Conservation (phyloP, 1,140 invertebrate genomes). For the Zeugodacus cucurbitae region DNA sequence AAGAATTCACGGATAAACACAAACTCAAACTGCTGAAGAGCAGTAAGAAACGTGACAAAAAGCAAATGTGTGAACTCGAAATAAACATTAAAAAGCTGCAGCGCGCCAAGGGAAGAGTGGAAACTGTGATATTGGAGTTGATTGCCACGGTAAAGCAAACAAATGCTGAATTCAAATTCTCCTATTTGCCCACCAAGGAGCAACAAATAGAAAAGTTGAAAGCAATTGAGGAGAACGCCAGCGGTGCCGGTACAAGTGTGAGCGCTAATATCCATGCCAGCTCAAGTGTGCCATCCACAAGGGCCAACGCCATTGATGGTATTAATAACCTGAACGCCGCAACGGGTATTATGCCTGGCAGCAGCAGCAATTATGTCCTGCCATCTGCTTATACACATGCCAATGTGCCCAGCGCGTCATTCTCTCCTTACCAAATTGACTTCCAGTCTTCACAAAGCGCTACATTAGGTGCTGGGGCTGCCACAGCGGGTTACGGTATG, state of each 20-base stretch:
- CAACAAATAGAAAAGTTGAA: slow-evolving; percentile 60
- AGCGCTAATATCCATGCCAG: neutral
- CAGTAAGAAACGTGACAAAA: slow-evolving; percentile 62
- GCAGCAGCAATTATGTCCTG: neutral
- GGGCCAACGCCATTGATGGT: neutral
- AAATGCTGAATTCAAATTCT: slow-evolving; percentile 62
- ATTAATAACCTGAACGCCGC: neutral
- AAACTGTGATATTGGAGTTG: slow-evolving; percentile 59
- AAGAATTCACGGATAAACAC: slow-evolving; percentile 61
- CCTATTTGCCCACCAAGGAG: slow-evolving; percentile 64
- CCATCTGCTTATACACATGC: slow-evolving; percentile 41
- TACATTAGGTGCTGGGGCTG: neutral
- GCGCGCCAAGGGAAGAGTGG: slow-evolving; percentile 61
- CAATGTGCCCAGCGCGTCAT: neutral
- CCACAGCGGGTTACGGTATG: slow-evolving; percentile 26
- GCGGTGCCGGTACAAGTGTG: neutral
- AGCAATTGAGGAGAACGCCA: slow-evolving; percentile 49
- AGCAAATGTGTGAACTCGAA: slow-evolving; percentile 62
- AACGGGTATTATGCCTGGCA: neutral
- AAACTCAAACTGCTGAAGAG: slow-evolving; percentile 58
- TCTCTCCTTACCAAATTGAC: slow-evolving; percentile 43
- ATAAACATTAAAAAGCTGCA: slow-evolving; percentile 62
- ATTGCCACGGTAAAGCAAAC: slow-evolving; percentile 62
- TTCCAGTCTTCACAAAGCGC: slow-evolving; percentile 7
- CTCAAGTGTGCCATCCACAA: neutral